Evolutionary conservation across 1,140 invertebrate species (phyloP), one percentile per base, ranked within the genome.

Genomic region (Trinorchestia longiramus): DNA sequence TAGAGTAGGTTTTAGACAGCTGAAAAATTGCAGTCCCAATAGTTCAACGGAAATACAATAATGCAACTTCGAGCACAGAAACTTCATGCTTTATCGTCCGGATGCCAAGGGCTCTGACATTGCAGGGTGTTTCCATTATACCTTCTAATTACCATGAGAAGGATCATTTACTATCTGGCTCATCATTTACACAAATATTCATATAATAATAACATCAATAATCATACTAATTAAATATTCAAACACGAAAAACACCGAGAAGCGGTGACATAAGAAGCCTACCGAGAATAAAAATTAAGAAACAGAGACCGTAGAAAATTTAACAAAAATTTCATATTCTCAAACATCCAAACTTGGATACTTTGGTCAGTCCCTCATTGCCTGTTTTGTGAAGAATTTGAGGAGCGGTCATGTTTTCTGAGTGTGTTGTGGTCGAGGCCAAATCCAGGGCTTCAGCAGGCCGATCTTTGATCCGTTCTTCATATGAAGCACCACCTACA

Each of bases 391-490:
- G 88, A 42, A 90, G 88, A 43, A 41, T 43, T 94, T 45, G 43
- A 47, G 92, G 36, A 47, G 92, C 40, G 92, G 43, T 94, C 92
- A 94, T 94, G 92, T 94, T 94, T 94, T 45, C 44, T 45, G 92
- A 94, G 92, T 47, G 92, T 94, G 92, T 94, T 94, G 92, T 94
- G 92, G 44, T 44, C 92, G 92, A 6, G 92, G 6, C 23, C 11
- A 94, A 94, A 94, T 94, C 92, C 92, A 8, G 43, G 92, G 92
- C 43, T 47, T 94, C 92, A 40, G 92, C 36, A 40, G 92, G 43
- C 44, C 92, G 43, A 94, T 43, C 92, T 94, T 94, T 94, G 92
- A 94, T 94, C 88, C 88, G n/a, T 90, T 41, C 88, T 43, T 36
- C 88, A 90, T 90, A 90, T 90, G 88, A 41, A 43, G 62, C 41